These are phyloP conservation scores for Ara ararauna DNA, from an alignment of 2,797 vertebrate species.

Conservation along the genomic window DNA sequence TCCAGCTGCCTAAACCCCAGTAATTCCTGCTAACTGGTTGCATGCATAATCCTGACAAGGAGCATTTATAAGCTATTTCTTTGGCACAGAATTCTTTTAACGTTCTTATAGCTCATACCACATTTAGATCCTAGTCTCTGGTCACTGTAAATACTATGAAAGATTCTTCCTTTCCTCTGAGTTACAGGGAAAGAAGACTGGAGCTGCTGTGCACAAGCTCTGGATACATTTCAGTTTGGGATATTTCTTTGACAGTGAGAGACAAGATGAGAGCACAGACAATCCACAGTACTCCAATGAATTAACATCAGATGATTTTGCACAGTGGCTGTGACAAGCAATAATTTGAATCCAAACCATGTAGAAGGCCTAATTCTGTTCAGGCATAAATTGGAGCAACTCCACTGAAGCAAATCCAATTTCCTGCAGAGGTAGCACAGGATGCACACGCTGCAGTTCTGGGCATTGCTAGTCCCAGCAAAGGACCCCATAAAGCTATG, in stretches of 20 bases:
- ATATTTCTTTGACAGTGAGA: constrained; percentile 52
- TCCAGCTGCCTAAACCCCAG: background rate
- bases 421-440: background rate
- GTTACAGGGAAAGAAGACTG: background rate
- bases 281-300: background rate
- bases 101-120: background rate
- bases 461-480: background rate
- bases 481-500: background rate
- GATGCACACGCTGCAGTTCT: background rate
- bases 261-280: constrained; percentile 45
- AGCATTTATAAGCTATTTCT: background rate
- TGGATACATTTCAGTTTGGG: constrained; percentile 24
- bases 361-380: constrained; percentile 60
- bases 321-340: constrained; percentile 31
- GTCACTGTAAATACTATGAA: background rate
- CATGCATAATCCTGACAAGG: background rate
- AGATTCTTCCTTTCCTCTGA: background rate
- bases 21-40: background rate
- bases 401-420: constrained; percentile 40
- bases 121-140: background rate
- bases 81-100: background rate
- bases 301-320: constrained; percentile 50
- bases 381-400: constrained; percentile 53
- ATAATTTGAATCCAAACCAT: constrained; percentile 32
- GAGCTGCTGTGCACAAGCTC: background rate